phyloP scores from a whole-genome alignment of 1,140 invertebrate species.

The Trachymyrmex cornetzi region DNA sequence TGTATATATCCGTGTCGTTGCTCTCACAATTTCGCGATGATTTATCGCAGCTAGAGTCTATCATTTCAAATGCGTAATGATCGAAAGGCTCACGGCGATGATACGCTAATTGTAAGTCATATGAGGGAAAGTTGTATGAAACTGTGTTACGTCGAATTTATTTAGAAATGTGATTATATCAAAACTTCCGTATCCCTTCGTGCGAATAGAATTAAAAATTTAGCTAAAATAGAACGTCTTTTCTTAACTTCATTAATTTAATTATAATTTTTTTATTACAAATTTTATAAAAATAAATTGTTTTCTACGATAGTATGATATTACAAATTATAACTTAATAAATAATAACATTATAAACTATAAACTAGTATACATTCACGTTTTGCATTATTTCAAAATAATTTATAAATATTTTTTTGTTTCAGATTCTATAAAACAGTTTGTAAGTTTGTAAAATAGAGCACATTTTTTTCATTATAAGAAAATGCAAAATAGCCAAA shows the following conservation, averaged over 20 bases:
- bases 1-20: not conserved
- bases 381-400: not conserved
- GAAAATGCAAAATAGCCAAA: not conserved
- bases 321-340: not conserved
- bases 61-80: slow-evolving; percentile 29
- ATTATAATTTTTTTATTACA: not conserved
- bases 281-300: not conserved
- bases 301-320: not conserved
- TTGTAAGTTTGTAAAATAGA: not conserved
- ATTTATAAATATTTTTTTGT: slow-evolving; percentile 12
- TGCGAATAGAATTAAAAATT: not conserved
- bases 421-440: not conserved
- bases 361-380: not conserved
- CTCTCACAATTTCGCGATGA: slow-evolving; percentile 44
- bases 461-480: not conserved
- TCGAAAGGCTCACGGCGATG: slow-evolving; percentile 6
- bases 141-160: not conserved
- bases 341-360: not conserved
- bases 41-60: slow-evolving; percentile 31
- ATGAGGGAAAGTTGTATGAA: slow-evolving; percentile 5
- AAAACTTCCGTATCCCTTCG: not conserved
- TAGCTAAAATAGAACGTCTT: not conserved
- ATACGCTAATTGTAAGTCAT: not conserved
- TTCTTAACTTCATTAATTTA: not conserved
- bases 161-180: not conserved